Conservation (phyloP, 2,113 vertebrate species). For the Scomber colias region DNA sequence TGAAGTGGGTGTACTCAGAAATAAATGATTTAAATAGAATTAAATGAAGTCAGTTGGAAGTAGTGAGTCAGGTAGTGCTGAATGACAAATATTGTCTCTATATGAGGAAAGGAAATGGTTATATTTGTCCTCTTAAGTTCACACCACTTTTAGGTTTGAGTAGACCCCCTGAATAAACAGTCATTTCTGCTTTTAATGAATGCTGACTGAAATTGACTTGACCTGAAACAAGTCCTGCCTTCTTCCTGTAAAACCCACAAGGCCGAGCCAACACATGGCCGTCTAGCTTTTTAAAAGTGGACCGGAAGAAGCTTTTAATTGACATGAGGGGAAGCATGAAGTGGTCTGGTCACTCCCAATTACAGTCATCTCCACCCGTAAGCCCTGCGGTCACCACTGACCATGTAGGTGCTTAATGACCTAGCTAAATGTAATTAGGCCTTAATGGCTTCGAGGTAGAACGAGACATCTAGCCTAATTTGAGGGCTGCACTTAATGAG, state of each 20-base stretch:
- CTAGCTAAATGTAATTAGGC: slow-evolving; percentile 62
- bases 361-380: slow-evolving; percentile 44
- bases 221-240: neutral
- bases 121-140: too few species aligned
- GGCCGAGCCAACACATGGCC: neutral
- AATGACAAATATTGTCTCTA: too few species aligned
- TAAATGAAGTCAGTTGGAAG: too few species aligned
- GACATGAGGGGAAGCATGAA: slow-evolving; percentile 48
- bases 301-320: slow-evolving; percentile 59
- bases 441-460: slow-evolving; percentile 47
- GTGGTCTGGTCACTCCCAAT: slow-evolving; percentile 60
- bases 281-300: slow-evolving; percentile 7
- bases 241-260: neutral
- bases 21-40: too few species aligned
- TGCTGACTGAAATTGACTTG: neutral
- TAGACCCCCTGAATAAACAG: neutral
- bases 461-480: slow-evolving; percentile 37
- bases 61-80: too few species aligned
- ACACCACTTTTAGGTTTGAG: too few species aligned
- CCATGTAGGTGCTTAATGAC: slow-evolving; percentile 65
- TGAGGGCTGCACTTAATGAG: slow-evolving; percentile 32
- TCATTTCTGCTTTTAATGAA: neutral
- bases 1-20: neutral
- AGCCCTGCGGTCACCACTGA: slow-evolving; percentile 32
- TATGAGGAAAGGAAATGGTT: too few species aligned